Conservation (phyloP, 2,888 invertebrate species). For the Thumatha senex region DNA sequence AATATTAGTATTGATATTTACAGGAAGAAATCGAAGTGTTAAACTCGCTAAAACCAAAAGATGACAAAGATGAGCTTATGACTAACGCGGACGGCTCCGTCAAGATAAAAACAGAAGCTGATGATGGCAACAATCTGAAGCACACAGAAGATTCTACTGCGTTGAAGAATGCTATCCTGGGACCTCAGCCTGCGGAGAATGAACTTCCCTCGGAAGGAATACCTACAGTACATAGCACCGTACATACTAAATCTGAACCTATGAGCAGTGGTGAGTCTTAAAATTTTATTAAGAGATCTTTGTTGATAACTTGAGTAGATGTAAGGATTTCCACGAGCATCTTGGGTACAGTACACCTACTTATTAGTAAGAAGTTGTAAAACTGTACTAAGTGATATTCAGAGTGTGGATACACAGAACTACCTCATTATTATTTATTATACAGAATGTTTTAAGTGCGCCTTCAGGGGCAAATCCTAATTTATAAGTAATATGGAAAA, state of each 20-base stretch:
- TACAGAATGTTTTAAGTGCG: too few relatives aligned
- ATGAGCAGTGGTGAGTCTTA: slow-evolving; percentile 55
- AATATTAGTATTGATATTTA: too few relatives aligned
- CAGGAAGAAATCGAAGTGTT: slow-evolving; percentile 88
- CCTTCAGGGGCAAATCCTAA: too few relatives aligned
- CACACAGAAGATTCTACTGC: slow-evolving; percentile 77
- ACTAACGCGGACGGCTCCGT: slow-evolving; percentile 43
- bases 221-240: slow-evolving; percentile 53
- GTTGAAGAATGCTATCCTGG: slow-evolving; percentile 72
- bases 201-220: slow-evolving; percentile 54
- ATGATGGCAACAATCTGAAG: slow-evolving; percentile 59
- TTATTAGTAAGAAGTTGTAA: too few relatives aligned
- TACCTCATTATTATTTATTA: too few relatives aligned
- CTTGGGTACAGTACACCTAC: too few relatives aligned
- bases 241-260: slow-evolving; percentile 56
- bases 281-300: too few relatives aligned
- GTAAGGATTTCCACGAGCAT: too few relatives aligned
- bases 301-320: too few relatives aligned
- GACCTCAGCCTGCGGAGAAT: slow-evolving; percentile 62
- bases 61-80: slow-evolving; percentile 78
- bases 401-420: too few relatives aligned
- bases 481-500: too few relatives aligned
- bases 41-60: slow-evolving; percentile 86
- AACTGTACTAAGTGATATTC: too few relatives aligned
- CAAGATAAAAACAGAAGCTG: slow-evolving; percentile 61